These are phyloP conservation scores for Labeo calbasu DNA, from an alignment of 2,797 vertebrate species.

Conservation along the genomic window DNA sequence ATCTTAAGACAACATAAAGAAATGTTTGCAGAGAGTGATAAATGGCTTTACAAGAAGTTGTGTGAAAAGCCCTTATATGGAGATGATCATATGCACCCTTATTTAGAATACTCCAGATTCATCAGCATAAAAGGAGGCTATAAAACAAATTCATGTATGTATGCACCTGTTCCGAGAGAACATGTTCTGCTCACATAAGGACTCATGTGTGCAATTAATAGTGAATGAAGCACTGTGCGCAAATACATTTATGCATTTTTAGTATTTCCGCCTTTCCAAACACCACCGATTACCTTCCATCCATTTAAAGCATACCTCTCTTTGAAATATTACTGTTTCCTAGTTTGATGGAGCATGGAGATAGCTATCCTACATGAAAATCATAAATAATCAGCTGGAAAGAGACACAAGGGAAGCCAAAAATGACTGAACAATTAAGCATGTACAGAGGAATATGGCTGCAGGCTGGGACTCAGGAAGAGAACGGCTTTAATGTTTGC, in stretches of 20 bases:
- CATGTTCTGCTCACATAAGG: background rate
- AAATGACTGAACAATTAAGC: conserved; percentile 61
- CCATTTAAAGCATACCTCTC: background rate
- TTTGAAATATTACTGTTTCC: background rate
- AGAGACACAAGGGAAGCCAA: conserved; percentile 55
- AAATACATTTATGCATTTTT: conserved; percentile 4
- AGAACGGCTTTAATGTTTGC: conserved; percentile 58
- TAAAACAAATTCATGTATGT: background rate
- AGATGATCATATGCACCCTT: background rate
- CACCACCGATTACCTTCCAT: background rate
- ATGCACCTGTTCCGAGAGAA: background rate
- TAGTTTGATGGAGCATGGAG: conserved; percentile 34
- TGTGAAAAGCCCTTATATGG: conserved; percentile 8
- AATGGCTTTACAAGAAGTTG: background rate
- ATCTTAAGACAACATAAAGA: background rate
- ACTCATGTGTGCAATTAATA: background rate
- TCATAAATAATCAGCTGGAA: conserved; percentile 57
- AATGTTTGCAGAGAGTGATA: conserved; percentile 17
- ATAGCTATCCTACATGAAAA: conserved; percentile 61
- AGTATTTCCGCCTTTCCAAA: background rate
- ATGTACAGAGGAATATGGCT: conserved; percentile 52
- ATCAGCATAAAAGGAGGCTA: background rate
- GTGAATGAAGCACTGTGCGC: background rate
- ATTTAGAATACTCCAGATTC: background rate
- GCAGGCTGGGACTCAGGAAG: conserved; percentile 58